These are phyloP conservation scores for Epinephelus malabaricus DNA, from an alignment of 2,797 vertebrate genomes.

Conservation along the genomic window DNA sequence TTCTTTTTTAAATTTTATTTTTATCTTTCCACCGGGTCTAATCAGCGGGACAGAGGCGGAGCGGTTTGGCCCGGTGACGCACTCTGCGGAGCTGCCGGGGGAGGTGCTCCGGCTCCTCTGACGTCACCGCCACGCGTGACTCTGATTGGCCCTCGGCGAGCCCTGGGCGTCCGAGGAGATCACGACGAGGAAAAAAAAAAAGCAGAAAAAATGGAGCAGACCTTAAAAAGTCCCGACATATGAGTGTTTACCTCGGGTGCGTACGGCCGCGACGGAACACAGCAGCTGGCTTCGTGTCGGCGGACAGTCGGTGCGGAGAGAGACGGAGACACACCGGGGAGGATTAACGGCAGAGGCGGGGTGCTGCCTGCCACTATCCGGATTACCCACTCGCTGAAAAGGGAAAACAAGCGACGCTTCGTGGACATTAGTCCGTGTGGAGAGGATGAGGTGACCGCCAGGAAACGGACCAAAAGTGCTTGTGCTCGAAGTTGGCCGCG, in stretches of 20 bases:
- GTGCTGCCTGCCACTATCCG: conserved; percentile 55
- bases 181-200: conserved; percentile 24
- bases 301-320: conserved; percentile 8
- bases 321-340: conserved; percentile 15
- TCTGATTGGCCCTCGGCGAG: conserved; percentile 69
- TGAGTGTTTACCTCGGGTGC: conserved; percentile 11
- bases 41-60: conserved; percentile 51
- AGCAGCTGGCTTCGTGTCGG: background rate
- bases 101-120: conserved; percentile 41
- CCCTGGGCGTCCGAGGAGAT: conserved; percentile 59
- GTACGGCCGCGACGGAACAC: background rate
- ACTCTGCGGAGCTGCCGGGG: conserved; percentile 69
- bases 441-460: conserved; percentile 68
- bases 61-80: conserved; percentile 61
- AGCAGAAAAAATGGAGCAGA: conserved; percentile 53
- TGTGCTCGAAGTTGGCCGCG: conserved; percentile 45
- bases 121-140: conserved; percentile 49
- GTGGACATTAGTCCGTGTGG: conserved; percentile 45
- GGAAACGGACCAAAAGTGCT: conserved; percentile 18
- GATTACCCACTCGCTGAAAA: conserved; percentile 67
- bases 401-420: conserved; percentile 68
- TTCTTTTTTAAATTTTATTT: conserved; percentile 23
- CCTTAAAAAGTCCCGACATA: conserved; percentile 51
- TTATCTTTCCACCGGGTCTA: conserved; percentile 21
- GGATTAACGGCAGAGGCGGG: conserved; percentile 60